Evolutionary conservation across 2,797 vertebrate species (phyloP).

Genomic region (Argyrosomus regius): DNA sequence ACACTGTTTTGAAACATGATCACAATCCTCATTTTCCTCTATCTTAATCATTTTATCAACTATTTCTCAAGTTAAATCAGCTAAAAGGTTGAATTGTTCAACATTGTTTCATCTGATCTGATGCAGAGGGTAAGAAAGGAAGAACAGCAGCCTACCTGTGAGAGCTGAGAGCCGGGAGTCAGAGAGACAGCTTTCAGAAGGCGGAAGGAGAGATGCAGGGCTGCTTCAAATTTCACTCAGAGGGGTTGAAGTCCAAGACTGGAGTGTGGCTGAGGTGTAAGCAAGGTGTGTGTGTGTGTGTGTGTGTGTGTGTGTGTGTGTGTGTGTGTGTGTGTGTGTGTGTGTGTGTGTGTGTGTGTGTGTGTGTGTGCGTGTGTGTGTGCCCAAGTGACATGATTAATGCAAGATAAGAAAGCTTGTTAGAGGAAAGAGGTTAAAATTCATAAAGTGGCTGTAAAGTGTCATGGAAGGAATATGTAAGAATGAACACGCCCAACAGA

Average conservation of each 20-base stretch:
- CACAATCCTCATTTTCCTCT: neutral
- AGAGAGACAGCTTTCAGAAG: slow-evolving; percentile 47
- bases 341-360: slow-evolving; percentile 33
- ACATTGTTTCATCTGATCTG: neutral
- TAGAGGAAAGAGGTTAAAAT: slow-evolving; percentile 22
- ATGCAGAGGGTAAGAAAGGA: neutral
- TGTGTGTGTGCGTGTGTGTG: slow-evolving; percentile 37
- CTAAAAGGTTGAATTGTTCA: too few species aligned
- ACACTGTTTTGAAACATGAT: slow-evolving; percentile 29
- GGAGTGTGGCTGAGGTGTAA: slow-evolving; percentile 43
- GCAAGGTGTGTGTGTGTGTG: slow-evolving; percentile 29
- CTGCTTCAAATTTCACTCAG: slow-evolving; percentile 70
- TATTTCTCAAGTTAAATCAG: neutral
- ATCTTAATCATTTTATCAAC: neutral
- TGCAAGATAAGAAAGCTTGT: slow-evolving; percentile 51
- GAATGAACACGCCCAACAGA: neutral
- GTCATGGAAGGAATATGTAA: slow-evolving; percentile 3
- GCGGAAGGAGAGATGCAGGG: slow-evolving; percentile 61
- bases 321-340: slow-evolving; percentile 39
- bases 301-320: slow-evolving; percentile 39
- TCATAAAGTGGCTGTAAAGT: slow-evolving; percentile 10
- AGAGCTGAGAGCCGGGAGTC: slow-evolving; percentile 25
- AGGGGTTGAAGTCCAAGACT: slow-evolving; percentile 82
- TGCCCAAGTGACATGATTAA: slow-evolving; percentile 44
- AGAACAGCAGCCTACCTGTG: slow-evolving; percentile 68